Conservation (phyloP, 2,797 vertebrate genomes). For the Tapirus indicus region DNA sequence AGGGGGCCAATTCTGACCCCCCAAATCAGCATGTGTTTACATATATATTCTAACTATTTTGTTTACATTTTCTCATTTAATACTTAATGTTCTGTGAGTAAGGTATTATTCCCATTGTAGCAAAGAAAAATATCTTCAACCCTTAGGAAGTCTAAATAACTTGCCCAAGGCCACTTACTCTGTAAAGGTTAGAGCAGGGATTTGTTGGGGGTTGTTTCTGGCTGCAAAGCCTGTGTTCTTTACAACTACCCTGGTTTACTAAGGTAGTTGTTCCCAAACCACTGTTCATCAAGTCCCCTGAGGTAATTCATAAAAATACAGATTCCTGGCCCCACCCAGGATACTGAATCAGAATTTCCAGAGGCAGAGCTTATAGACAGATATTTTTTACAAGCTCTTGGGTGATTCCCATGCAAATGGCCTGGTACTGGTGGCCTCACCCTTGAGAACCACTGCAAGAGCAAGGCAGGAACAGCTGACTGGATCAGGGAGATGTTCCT, state of each 20-base stretch:
- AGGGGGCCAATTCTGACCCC: too few species aligned
- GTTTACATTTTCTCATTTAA: neutral
- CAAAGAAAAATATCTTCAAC: neutral
- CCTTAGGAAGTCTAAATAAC: neutral
- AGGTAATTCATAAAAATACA: neutral
- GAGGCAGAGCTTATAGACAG: neutral
- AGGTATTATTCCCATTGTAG: neutral
- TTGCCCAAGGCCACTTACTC: neutral
- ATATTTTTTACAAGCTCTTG: neutral
- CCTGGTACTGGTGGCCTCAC: neutral
- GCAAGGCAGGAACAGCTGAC: too few species aligned
- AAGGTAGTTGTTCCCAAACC: neutral
- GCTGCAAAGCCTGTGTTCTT: neutral
- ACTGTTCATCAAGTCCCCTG: neutral
- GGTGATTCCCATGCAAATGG: neutral
- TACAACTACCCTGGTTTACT: neutral
- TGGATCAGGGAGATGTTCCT: neutral
- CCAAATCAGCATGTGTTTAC: neutral
- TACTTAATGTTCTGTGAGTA: neutral
- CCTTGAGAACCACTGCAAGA: neutral
- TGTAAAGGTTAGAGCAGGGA: neutral
- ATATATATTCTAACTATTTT: neutral
- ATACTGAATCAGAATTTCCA: neutral
- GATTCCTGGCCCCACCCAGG: neutral
- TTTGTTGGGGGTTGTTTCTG: slow-evolving; percentile 6